Base-by-base conservation (phyloP, 2,888 invertebrate species). In the Limenitis camilla region DNA sequence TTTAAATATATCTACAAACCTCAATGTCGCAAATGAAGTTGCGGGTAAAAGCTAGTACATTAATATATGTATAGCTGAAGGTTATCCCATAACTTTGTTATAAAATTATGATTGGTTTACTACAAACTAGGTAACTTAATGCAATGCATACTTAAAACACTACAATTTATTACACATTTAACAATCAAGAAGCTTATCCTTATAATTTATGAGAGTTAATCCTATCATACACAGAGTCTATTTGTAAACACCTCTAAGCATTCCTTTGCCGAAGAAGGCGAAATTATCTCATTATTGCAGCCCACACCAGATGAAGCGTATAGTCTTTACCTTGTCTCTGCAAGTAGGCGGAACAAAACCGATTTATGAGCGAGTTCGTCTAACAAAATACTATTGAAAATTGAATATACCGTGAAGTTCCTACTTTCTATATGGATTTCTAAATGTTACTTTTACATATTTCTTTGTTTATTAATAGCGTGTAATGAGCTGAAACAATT, bases 211-310 rank as follows among this genome's bases (percentile, higher is more conserved):
- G 35, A 33, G n/a, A 40, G 44, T 32, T 33, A 50, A 40, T 44
- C 35, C 29, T 38, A 32, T 40, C 5, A 30, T 40, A 35, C 41
- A 33, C 9, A 19, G 27, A 40, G 44, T 35, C 52, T 52, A 55
- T 55, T 55, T 49, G 52, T 52, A 49, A 49, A 55, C 52, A 52
- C 44, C 48, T 55, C 52, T 52, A 44, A 49, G 33, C 48, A 55
- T 52, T 55, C 52, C 48, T 52, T 39, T 38, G 32, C 52, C 55
- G 40, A 52, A 55, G 52, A 55, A 55, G 52, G 55, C 44, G 44
- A 55, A 32, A 52, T 45, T 49, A 48, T 55, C 55, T 55, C 52
- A 55, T 55, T 55, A 49, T 38, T 40, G 30, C 52, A 40, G 10
- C 55, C 55, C 44, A 55, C 55, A 36, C 31, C 8, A 33, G 32